phyloP scores from a whole-genome alignment of 2,113 vertebrate genomes.

The Saimiri boliviensis region DNA sequence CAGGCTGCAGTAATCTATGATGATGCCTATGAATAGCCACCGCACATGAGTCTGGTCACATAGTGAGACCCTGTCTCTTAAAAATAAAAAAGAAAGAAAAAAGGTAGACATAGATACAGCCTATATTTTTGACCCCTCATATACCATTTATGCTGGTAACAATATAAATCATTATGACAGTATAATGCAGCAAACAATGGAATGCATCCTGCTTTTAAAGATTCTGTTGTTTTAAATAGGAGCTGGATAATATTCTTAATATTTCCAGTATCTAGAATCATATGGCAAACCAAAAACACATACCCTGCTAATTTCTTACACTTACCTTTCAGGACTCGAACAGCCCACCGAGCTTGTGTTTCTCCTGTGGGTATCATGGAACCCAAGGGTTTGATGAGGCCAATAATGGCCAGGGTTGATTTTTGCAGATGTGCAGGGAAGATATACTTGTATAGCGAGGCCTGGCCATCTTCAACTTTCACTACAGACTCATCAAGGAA shows the following conservation, averaged over 20 bases:
- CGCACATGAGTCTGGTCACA: not conserved
- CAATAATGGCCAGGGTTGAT: conserved; percentile 89
- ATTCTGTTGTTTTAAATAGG: not conserved
- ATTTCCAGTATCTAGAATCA: not conserved
- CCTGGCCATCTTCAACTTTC: conserved; percentile 83
- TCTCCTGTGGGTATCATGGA: conserved; percentile 86
- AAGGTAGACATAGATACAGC: not conserved
- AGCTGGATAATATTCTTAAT: not conserved
- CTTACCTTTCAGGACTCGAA: conserved; percentile 89
- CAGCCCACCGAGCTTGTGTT: conserved; percentile 91
- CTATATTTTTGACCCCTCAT: not conserved
- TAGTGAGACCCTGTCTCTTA: not conserved
- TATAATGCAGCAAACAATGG: not conserved
- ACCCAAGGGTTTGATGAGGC: conserved; percentile 85
- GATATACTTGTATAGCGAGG: conserved; percentile 88
- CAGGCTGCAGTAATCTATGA: not conserved
- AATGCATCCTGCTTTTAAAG: not conserved
- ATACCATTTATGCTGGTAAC: not conserved
- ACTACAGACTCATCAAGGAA: conserved; percentile 87
- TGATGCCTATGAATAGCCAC: not conserved
- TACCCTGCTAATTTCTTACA: not conserved
- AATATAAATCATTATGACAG: not conserved
- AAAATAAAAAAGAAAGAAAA: not conserved
- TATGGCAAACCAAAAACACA: not conserved
- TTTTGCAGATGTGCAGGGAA: conserved; percentile 87